These are phyloP conservation scores for Tarsius wallacei DNA, from an alignment of 2,797 vertebrate species.

Conservation along the genomic window DNA sequence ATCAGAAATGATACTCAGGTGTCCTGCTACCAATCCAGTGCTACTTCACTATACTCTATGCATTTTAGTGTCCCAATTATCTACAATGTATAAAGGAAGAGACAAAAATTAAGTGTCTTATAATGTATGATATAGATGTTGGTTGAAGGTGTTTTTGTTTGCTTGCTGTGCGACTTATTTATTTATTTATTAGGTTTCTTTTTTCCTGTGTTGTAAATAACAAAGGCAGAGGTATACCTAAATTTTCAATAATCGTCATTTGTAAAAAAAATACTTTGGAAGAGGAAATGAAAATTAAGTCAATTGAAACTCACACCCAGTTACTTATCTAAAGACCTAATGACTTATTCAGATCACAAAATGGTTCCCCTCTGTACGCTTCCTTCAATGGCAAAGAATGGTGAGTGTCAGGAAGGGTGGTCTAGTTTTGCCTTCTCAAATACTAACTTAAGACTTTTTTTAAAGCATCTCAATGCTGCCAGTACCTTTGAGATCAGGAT, in stretches of 20 bases:
- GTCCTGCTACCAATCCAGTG: background rate
- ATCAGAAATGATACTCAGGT: background rate
- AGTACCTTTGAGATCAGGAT: background rate
- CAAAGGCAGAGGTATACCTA: background rate
- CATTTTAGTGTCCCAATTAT: background rate
- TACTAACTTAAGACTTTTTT: background rate
- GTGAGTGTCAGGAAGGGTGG: background rate
- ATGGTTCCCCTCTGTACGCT: background rate
- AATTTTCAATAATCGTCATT: constrained; percentile 38
- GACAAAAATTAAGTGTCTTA: background rate
- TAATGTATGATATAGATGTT: background rate
- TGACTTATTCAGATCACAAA: background rate
- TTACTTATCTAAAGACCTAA: background rate
- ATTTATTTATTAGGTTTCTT: constrained; percentile 15
- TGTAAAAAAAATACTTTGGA: constrained; percentile 34
- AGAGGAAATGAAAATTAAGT: constrained; percentile 45
- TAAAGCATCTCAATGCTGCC: background rate
- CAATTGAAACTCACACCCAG: background rate
- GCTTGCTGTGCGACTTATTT: background rate
- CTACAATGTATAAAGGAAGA: background rate
- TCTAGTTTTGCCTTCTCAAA: background rate
- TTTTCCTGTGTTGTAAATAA: background rate
- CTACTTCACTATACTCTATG: background rate
- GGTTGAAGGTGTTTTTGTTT: background rate
- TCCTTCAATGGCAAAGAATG: background rate